Conservation (phyloP, 2,797 vertebrate genomes). For the Ctenochaetus hawaiiensis region DNA sequence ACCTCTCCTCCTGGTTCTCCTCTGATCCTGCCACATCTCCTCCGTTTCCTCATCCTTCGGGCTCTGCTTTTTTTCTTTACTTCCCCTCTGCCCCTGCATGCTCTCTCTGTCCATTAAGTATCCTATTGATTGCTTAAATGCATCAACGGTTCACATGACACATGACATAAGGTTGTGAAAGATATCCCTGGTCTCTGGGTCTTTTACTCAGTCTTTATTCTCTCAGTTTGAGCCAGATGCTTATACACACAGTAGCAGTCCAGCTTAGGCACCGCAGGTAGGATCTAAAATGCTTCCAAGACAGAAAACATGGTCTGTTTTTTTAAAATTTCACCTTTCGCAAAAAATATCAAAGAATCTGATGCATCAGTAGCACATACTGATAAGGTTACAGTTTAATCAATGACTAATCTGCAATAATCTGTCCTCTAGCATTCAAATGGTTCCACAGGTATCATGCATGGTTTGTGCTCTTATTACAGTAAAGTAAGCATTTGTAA, state of each 20-base stretch:
- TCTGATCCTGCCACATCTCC: conserved; percentile 19
- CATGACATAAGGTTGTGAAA: conserved; percentile 29
- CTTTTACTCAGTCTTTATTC: conserved; percentile 26
- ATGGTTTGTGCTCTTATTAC: neutral
- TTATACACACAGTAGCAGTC: conserved; percentile 6
- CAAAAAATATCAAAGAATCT: conserved; percentile 27
- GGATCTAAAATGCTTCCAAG: conserved; percentile 17
- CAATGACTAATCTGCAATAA: neutral
- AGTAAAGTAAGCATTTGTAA: neutral
- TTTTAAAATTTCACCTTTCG: conserved; percentile 12
- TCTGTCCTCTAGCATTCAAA: neutral
- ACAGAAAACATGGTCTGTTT: conserved; percentile 2
- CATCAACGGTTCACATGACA: neutral
- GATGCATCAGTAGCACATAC: neutral
- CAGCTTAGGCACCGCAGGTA: neutral
- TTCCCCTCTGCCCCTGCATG: neutral
- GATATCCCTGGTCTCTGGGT: conserved; percentile 9
- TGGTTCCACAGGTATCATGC: neutral
- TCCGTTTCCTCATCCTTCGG: conserved; percentile 10
- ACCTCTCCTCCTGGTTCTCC: neutral
- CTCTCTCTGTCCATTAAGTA: conserved; percentile 16
- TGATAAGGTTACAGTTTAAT: conserved; percentile 12
- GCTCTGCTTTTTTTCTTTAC: conserved; percentile 10
- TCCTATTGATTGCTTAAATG: conserved; percentile 39
- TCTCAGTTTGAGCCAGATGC: conserved; percentile 34